Evolutionary conservation across 2,888 invertebrate genomes (phyloP), one percentile per base, ranked within the genome.

Genomic region (Psylliodes chrysocephalus): DNA sequence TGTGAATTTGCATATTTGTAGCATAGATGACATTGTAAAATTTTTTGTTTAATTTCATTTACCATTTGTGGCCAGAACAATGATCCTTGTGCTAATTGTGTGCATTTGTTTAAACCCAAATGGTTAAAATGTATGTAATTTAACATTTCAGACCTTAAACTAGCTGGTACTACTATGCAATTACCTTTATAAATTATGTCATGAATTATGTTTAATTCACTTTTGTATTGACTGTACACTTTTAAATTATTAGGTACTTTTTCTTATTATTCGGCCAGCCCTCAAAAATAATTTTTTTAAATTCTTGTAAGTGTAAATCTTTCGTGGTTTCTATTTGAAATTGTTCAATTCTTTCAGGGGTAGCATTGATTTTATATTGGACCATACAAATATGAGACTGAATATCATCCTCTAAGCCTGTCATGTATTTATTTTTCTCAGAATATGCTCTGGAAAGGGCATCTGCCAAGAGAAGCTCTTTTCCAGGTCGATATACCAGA

Each of bases 1-100:
- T 70, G 57, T 8, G 59, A 62, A 14, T 47, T 59, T 25, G 51
- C 17, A 52, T 60, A 66, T 54, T 54, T 69, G 15, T 38, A 15
- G 46, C 70, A 69, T 14, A 57, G 10, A 14, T 30, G 18, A 66
- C 66, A 70, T 17, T 51, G 38, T 30, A 25, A 35, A 52, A 69
- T 52, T 28, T 35, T 38, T 38, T 64, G 52, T 54, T 42, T 65
- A 6, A 69, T 67, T 22, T 67, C 51, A 38, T 63, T 59, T 28
- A n/a, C 42, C 53, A 70, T 70, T 8, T 30, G 42, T 12, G 66
- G 64, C 68, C 66, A 70, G 52, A 53, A 70, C 17, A 70, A 15
- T 5, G 55, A 55, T 7, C 63, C 57, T 51, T 57, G 22, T 33
- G 67, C 69, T 44, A 57, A 28, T 30, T 51, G 49, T 5, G 49